phyloP scores from a whole-genome alignment of 2,888 invertebrate species.

The Caenorhabditis sinica region DNA sequence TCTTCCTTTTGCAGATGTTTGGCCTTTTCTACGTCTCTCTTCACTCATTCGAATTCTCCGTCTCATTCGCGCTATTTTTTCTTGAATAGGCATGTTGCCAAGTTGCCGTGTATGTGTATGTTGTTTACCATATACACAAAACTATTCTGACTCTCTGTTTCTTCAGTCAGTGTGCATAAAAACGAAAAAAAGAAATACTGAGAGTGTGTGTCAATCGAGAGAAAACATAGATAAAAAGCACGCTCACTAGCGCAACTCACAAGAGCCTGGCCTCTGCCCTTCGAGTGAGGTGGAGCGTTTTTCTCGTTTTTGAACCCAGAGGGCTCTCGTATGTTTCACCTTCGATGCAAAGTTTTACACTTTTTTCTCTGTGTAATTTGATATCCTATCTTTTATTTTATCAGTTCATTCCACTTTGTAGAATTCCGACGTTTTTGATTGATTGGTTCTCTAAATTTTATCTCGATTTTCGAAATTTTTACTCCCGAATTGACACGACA shows the following conservation, averaged over 20 bases:
- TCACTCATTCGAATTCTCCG: conserved; percentile 7
- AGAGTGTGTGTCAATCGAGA: conserved; percentile 20
- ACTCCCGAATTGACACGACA: conserved; percentile 25
- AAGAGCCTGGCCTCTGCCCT: conserved; percentile 15
- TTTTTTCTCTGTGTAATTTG: conserved; percentile 28
- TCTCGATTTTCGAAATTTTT: conserved; percentile 7
- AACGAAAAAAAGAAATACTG: conserved; percentile 32
- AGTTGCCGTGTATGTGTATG: conserved; percentile 18
- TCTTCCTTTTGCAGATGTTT: conserved; percentile 14
- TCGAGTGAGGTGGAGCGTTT: conserved; percentile 17
- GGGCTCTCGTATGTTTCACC: background rate
- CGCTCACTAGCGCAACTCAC: conserved; percentile 19
- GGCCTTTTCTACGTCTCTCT: background rate
- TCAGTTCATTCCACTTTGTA: conserved; percentile 14
- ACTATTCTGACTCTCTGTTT: conserved; percentile 18
- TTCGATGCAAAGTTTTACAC: conserved; percentile 28
- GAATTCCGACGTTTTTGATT: conserved; percentile 20
- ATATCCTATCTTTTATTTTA: conserved; percentile 33
- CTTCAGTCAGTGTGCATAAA: conserved; percentile 37
- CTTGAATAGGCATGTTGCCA: conserved; percentile 37
- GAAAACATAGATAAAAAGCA: conserved; percentile 20
- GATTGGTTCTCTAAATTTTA: conserved; percentile 8
- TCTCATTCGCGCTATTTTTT: conserved; percentile 7
- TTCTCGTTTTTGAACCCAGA: conserved; percentile 38
- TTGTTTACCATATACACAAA: conserved; percentile 49